These are phyloP conservation scores for Thumatha senex DNA, from an alignment of 2,888 invertebrate species.

Conservation along the genomic window DNA sequence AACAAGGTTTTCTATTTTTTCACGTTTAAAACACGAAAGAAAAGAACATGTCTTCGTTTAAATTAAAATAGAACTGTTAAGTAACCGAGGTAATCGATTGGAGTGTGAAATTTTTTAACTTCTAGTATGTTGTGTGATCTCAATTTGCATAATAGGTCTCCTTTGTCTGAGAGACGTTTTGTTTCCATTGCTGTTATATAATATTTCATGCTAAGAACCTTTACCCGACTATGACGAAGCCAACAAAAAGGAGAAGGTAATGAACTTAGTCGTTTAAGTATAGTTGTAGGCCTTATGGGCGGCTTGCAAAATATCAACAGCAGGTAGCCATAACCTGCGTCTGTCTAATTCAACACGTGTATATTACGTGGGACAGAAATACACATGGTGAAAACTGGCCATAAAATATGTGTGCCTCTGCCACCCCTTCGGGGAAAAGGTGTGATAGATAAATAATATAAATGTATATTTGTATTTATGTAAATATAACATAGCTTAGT, in stretches of 20 bases:
- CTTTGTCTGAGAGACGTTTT: not conserved
- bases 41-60: constrained; percentile 8
- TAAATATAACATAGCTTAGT: no score
- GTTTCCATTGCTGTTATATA: constrained; percentile 1
- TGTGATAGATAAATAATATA: no score
- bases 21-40: not conserved
- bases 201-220: not conserved
- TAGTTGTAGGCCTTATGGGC: no score
- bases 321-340: no score
- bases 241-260: not conserved
- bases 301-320: no score
- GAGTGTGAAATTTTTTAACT: constrained; percentile 5
- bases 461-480: no score
- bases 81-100: constrained; percentile 5
- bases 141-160: constrained; percentile 1
- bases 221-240: not conserved
- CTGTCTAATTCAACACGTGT: no score
- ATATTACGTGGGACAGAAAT: no score
- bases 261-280: no score
- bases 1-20: constrained; percentile 19
- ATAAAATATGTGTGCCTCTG: no score
- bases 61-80: constrained; percentile 6
- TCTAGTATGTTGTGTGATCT: not conserved
- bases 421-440: no score
- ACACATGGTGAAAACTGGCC: no score